Evolutionary conservation across 2,797 vertebrate species (phyloP), one percentile per base, ranked within the genome.

Genomic region (Ctenochaetus hawaiiensis): DNA sequence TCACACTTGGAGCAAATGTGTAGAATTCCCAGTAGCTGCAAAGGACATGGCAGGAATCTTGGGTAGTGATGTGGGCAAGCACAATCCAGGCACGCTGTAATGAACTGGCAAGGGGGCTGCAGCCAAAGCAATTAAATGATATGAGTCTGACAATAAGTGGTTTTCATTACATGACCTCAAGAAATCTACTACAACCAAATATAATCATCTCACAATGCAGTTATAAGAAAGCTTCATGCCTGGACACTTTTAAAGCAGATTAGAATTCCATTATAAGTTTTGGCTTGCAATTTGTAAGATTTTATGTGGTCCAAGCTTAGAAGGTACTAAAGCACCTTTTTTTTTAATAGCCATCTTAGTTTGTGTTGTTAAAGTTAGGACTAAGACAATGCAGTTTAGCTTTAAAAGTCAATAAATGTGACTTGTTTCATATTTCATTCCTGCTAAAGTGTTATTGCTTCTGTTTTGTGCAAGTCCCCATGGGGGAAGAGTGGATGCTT

Each of bases 41-140:
- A 0, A 54, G 41, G 34, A 71, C 80, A 81, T 51, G 68, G 62
- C 61, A 80, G 71, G 49, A 81, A 75, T 75, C 26, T 26, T 57
- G 71, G 62, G 41, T 53, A 71, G 68, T 67, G 53, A 16, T 44
- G 18, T 43, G 72, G 75, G 65, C 72, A 67, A 83, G 78, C 10
- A 23, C 62, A 66, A 78, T 71, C 43, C 74, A 79, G 64, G 74
- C 68, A 58, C 26, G 44, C 39, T 75, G 48, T 76, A 74, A 87
- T 88, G 75, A 87, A 85, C 58, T 51, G 79, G 59, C 58, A 74
- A 74, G 26, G 65, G 60, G 77, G 82, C 72, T 75, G 57, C 67
- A 74, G 79, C 73, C 76, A 67, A 83, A 71, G 47, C 79, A 88
- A 90, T 91, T 89, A 91, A 88, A 87, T 84, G 81, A 90, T 91